Evolutionary conservation across 2,797 vertebrate species (phyloP).

Genomic region (Catamblyrhynchus diadema): DNA sequence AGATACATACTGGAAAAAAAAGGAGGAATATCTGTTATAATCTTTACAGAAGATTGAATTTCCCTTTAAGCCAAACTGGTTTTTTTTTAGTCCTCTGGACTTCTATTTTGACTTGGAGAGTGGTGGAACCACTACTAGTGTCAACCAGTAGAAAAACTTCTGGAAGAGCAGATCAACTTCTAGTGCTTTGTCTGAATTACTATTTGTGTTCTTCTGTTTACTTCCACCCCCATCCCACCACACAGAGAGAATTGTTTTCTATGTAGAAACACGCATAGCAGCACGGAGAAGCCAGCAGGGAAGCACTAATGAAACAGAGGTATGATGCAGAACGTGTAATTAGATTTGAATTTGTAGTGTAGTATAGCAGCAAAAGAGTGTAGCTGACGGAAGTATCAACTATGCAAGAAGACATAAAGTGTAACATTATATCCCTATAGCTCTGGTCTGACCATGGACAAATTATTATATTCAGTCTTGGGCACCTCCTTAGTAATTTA

Average conservation of each 20-base stretch:
- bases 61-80: not conserved
- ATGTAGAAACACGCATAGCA: not conserved
- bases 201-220: constrained; percentile 19
- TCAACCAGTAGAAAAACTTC: constrained; percentile 3
- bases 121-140: not conserved
- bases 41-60: not conserved
- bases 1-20: not conserved
- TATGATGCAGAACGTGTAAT: constrained; percentile 23
- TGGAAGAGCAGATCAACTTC: not conserved
- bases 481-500: constrained; percentile 42
- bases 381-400: constrained; percentile 33
- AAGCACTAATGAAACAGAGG: constrained; percentile 30
- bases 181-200: not conserved
- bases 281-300: not conserved
- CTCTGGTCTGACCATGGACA: constrained; percentile 5
- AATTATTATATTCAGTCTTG: constrained; percentile 53
- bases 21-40: not conserved
- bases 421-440: constrained; percentile 24
- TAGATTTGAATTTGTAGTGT: constrained; percentile 37
- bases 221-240: not conserved
- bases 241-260: constrained; percentile 8
- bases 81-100: not conserved
- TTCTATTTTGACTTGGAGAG: not conserved
- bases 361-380: constrained; percentile 18
- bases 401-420: not conserved